Percentiles rank a stretch among this genome's conserved stretches.
phyloP scores from a whole-genome alignment of 2,888 invertebrate genomes.

The Nymphalis polychloros region DNA sequence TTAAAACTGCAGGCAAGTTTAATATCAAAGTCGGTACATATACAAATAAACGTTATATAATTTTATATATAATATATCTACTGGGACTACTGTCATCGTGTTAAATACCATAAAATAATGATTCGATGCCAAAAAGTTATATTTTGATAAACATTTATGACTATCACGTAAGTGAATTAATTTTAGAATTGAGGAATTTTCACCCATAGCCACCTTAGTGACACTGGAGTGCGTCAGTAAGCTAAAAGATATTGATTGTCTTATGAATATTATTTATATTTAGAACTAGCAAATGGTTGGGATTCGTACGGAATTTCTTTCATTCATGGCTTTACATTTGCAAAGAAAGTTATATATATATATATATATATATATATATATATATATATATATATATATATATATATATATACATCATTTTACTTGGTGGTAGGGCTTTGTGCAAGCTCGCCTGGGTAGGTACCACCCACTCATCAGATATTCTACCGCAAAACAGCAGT shows the following conservation, averaged over 20 bases:
- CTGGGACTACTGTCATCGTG: slow-evolving; percentile 22
- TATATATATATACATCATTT: too few species aligned
- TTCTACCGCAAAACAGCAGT: too few species aligned
- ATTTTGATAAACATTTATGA: slow-evolving; percentile 53
- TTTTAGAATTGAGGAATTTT: slow-evolving; percentile 45
- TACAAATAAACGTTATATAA: slow-evolving; percentile 22
- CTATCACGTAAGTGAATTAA: slow-evolving; percentile 54
- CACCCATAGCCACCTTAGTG: slow-evolving; percentile 33
- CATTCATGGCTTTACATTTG: too few species aligned
- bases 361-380: too few species aligned
- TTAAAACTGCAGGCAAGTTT: slow-evolving; percentile 21
- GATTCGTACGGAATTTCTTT: neutral
- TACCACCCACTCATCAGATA: too few species aligned
- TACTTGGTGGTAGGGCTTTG: too few species aligned
- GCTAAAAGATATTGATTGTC: slow-evolving; percentile 16
- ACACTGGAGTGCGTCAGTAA: slow-evolving; percentile 25
- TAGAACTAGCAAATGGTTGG: neutral
- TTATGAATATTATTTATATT: slow-evolving; percentile 1
- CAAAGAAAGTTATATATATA: too few species aligned
- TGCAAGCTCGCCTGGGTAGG: too few species aligned
- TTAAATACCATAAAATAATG: slow-evolving; percentile 36
- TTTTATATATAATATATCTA: neutral
- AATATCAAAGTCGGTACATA: slow-evolving; percentile 13
- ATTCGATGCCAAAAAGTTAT: slow-evolving; percentile 47
- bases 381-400: too few species aligned